Base-by-base conservation (phyloP, 1,140 invertebrate species). In the Trichonephila clavipes region DNA sequence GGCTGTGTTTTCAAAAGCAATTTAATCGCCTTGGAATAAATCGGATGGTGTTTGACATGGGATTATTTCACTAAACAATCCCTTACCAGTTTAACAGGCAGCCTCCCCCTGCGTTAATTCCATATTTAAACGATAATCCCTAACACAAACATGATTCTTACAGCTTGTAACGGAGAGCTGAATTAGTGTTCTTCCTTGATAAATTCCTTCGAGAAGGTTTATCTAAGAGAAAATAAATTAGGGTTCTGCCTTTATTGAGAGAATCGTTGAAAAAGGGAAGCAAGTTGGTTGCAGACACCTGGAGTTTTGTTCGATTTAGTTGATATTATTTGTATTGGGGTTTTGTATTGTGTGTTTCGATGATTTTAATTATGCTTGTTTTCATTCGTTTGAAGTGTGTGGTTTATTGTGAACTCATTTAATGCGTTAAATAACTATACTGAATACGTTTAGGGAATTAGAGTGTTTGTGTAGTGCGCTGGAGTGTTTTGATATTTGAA, bases 11-110 rank as follows among this genome's bases (percentile, higher is more conserved):
- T 40, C 24, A 77, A 77, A 77, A 77, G 72, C 72, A 77, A 28
- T 77, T 77, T 77, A 77, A 77, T 77, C 72, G 28, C 72, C 72
- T 77, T 40, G 34, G 34, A 40, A 40, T 77, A 77, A 77, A 77
- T 77, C 28, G 72, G 28, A 77, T 77, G 72, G 28, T 77, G 72
- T 77, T 34, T 77, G 72, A 77, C 72, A 77, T 77, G 12, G 72
- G 72, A 34, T 77, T 77, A 77, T 40, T 77, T 16, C 69, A 12
- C 34, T 34, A 77, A 77, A 77, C 72, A 77, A 77, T 72, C 69
- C 69, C 72, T 34, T 77, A 34, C 72, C 28, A 18, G 16, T 21
- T 64, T 64, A 64, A 64, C 62, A 77, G 72, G 72, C 72, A 19
- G 19, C 51, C 5, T 10, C 34, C 34, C 24, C 16, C 72, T 77